Percentiles rank a stretch among this genome's conserved stretches.
phyloP scores from a whole-genome alignment of 2,797 vertebrate species.

The Lepus townsendii region DNA sequence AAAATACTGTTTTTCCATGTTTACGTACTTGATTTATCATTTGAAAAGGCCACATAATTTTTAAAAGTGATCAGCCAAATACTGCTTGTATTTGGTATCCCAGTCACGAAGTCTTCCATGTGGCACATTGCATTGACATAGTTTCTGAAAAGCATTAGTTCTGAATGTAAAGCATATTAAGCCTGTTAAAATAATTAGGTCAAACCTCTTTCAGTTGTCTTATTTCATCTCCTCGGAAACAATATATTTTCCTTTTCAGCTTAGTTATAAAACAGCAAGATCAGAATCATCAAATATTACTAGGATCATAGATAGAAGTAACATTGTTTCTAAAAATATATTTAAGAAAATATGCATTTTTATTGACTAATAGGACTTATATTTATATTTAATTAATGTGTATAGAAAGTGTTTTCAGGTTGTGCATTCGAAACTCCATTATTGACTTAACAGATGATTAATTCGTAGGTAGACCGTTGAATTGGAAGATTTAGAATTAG shows the following conservation, averaged over 20 bases:
- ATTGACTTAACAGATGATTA: neutral
- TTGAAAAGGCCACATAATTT: constrained; percentile 33
- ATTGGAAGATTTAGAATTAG: neutral
- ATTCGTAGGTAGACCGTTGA: neutral
- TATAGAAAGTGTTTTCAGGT: neutral
- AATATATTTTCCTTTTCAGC: neutral
- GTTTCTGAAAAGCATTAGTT: constrained; percentile 22
- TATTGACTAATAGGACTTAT: neutral
- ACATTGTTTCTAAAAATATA: neutral
- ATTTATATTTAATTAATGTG: neutral
- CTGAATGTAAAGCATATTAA: constrained; percentile 13
- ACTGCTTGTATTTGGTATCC: neutral
- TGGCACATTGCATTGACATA: neutral
- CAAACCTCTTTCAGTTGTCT: constrained; percentile 44
- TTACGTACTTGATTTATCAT: constrained; percentile 29
- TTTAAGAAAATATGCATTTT: neutral
- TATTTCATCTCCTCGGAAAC: constrained; percentile 13
- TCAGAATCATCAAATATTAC: neutral
- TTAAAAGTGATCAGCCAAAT: neutral
- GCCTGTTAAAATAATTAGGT: constrained; percentile 52
- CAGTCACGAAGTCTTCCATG: neutral
- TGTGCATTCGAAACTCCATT: neutral
- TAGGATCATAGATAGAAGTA: neutral
- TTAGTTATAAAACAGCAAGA: neutral
- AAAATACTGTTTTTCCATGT: constrained; percentile 8